These are phyloP conservation scores for Catocala sponsa DNA, from an alignment of 2,888 invertebrate species.

Conservation along the genomic window DNA sequence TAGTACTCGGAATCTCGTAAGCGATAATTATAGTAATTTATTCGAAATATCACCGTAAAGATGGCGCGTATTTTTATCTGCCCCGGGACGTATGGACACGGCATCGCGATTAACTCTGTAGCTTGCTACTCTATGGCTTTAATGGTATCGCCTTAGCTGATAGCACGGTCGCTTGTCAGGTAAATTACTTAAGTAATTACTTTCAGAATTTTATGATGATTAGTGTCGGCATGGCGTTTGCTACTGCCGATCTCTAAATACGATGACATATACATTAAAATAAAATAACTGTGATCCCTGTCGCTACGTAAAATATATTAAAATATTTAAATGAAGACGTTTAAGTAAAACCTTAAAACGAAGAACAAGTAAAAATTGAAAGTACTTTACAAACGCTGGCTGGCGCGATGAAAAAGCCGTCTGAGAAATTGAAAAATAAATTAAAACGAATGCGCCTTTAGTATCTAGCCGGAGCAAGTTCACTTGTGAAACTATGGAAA, in stretches of 20 bases:
- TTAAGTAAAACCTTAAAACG: conserved; percentile 24
- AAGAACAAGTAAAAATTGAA: conserved; percentile 29
- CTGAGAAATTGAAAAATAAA: conserved; percentile 47
- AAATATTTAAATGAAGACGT: conserved; percentile 20
- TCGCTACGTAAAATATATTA: conserved; percentile 15
- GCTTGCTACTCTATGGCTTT: conserved; percentile 22
- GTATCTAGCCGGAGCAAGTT: conserved; percentile 10
- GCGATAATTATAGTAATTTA: conserved; percentile 47
- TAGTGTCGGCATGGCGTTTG: conserved; percentile 25
- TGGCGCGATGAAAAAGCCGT: conserved; percentile 28
- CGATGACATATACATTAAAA: conserved; percentile 24
- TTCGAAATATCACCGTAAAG: conserved; percentile 40
- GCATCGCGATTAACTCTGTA: conserved; percentile 24
- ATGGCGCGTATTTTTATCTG: conserved; percentile 32
- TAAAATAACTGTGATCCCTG: conserved; percentile 14
- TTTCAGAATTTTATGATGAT: conserved; percentile 29
- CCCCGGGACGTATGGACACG: conserved; percentile 17
- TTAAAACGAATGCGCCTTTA: conserved; percentile 27
- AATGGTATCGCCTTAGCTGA: conserved; percentile 42
- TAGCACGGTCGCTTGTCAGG: conserved; percentile 20
- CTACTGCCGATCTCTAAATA: conserved; percentile 23
- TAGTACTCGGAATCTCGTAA: conserved; percentile 42
- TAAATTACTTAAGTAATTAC: conserved; percentile 40
- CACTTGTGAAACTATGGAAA: conserved; percentile 17
- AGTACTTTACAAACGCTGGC: conserved; percentile 18